Percentiles rank a stretch among this genome's conserved stretches.
These are phyloP conservation scores for Melanophora roralis DNA, from an alignment of 2,888 invertebrate species.

Conservation along the genomic window DNA sequence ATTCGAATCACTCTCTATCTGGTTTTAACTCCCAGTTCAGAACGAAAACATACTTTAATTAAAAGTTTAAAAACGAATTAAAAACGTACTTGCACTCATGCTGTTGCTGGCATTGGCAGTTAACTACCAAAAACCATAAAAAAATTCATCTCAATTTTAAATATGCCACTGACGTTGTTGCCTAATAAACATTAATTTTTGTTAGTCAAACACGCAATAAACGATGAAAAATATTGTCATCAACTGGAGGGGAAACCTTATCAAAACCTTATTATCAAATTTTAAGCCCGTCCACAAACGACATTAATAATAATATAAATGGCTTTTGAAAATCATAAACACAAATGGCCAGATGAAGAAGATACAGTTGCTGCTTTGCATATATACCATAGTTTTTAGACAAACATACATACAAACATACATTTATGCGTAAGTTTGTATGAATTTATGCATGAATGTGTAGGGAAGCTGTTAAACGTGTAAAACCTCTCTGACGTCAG, in stretches of 20 bases:
- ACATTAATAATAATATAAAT: slow-evolving; percentile 35
- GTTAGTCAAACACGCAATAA: background rate
- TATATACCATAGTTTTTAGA: background rate
- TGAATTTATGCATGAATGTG: slow-evolving; percentile 13
- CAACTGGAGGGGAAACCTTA: slow-evolving; percentile 18
- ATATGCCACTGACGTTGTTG: slow-evolving; percentile 35
- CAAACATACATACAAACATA: slow-evolving; percentile 24
- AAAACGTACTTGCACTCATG: too few species aligned
- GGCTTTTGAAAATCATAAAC: too few species aligned
- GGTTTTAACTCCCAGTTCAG: too few species aligned
- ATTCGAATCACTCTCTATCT: too few species aligned
- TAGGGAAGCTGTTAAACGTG: slow-evolving; percentile 15
- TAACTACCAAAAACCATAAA: background rate
- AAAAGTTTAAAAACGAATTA: too few species aligned
- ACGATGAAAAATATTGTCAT: slow-evolving; percentile 20
- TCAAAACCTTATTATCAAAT: background rate
- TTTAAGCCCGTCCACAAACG: background rate
- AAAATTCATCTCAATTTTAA: slow-evolving; percentile 22
- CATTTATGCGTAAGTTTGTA: background rate
- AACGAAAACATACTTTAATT: too few species aligned
- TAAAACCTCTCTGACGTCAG: too few species aligned
- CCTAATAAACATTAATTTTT: slow-evolving; percentile 38
- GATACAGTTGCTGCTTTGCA: slow-evolving; percentile 40
- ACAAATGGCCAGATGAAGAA: slow-evolving; percentile 1
- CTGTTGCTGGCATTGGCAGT: too few species aligned